Percentiles rank a stretch among this genome's conserved stretches.
These are phyloP conservation scores for Siniperca knerii DNA, from an alignment of 2,113 vertebrate species.

Conservation along the genomic window DNA sequence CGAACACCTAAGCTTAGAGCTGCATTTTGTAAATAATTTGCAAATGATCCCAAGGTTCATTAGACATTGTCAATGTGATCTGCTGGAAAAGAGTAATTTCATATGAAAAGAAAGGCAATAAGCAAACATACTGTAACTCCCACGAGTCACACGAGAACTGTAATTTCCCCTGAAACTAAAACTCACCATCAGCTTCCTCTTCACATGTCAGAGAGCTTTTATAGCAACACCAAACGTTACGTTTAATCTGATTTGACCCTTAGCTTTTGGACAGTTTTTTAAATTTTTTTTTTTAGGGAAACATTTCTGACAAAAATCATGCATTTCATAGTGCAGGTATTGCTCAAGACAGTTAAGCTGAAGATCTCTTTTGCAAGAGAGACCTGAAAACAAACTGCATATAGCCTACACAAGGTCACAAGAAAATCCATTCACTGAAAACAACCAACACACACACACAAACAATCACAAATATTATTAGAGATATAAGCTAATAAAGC, in stretches of 20 bases:
- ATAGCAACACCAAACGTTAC: too few species aligned
- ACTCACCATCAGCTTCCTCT: not conserved
- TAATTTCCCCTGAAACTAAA: not conserved
- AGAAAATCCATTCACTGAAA: too few species aligned
- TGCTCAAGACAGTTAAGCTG: not conserved
- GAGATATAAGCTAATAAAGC: too few species aligned
- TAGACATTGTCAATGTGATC: not conserved
- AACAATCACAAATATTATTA: too few species aligned
- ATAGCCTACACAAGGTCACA: too few species aligned
- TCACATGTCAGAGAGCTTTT: not conserved
- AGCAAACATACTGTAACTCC: too few species aligned
- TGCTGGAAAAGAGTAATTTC: not conserved
- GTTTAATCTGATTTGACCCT: too few species aligned
- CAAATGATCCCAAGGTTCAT: not conserved
- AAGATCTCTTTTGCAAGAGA: too few species aligned
- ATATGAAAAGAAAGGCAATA: not conserved
- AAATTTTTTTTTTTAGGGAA: not conserved
- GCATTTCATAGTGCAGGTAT: not conserved
- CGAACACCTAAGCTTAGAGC: not conserved
- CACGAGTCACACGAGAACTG: not conserved
- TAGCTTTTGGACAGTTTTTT: too few species aligned
- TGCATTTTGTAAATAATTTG: not conserved
- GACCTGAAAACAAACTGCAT: too few species aligned
- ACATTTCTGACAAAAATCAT: not conserved
- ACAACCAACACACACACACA: too few species aligned